Evolutionary conservation across 2,888 invertebrate species (phyloP).

Genomic region (Troilus luridus): DNA sequence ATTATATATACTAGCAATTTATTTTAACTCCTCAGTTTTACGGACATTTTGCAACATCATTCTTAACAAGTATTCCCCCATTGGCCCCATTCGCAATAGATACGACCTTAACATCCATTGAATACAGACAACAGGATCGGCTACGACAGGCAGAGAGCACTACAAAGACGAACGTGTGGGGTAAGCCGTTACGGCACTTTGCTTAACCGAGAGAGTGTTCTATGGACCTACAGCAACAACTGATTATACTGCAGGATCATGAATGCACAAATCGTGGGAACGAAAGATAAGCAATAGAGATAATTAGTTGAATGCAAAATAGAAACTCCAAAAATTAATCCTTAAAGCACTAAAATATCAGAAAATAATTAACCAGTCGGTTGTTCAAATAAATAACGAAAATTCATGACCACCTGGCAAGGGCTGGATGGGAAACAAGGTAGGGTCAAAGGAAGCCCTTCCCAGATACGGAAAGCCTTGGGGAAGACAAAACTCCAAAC

Average conservation of each 20-base stretch:
- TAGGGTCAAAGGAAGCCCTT: no score
- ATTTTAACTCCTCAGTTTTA: neutral
- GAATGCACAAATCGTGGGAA: no score
- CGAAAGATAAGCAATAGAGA: no score
- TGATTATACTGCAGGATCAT: neutral
- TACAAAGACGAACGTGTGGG: slow-evolving; percentile 36
- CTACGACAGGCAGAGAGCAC: neutral
- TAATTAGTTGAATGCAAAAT: no score
- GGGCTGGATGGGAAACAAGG: no score
- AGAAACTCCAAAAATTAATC: no score
- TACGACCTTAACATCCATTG: neutral
- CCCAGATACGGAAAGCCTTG: no score
- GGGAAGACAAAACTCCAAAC: no score
- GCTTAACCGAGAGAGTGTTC: neutral
- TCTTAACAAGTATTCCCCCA: slow-evolving; percentile 1
- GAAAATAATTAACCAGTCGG: no score
- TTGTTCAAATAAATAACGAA: no score
- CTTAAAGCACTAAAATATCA: no score
- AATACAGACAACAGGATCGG: neutral
- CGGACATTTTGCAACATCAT: neutral
- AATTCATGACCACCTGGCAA: no score
- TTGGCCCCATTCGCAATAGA: neutral
- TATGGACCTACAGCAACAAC: neutral
- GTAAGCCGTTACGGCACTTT: slow-evolving; percentile 33
- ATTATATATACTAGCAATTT: neutral